Base-by-base conservation (phyloP, 2,888 invertebrate genomes). In the Oeneis ivallda region DNA sequence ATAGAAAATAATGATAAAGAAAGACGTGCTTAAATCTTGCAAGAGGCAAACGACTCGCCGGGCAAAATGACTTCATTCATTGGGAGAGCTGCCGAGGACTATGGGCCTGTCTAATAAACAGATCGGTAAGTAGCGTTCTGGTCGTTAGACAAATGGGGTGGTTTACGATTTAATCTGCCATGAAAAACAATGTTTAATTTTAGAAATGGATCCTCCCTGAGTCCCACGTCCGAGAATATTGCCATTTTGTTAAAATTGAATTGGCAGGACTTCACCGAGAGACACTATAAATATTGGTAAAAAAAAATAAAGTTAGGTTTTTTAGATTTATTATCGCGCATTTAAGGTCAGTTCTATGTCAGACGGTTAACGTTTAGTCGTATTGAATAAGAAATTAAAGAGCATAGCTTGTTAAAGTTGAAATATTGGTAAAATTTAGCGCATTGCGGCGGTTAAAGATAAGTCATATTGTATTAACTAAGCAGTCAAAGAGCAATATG, bases 31-130 rank as follows among this genome's bases (percentile, higher is more conserved):
- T 67, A 70, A 70, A 70, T 70, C 67, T 69, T 45, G 62, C 63
- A 58, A 72, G 74, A 79, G 78, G 79, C 76, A 78, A 83, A 79
- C 74, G 76, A 79, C 75, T 78, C 80, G 80, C 80, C 79, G 74
- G 79, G 82, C 83, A 82, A 83, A 85, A 86, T 77, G 76, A 76
- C 80, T 82, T 73, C 78, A 83, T 85, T 76, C 79, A 82, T 81
- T 79, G 75, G 68, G 72, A 53, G 70, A 63, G 59, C 54, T 39
- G 41, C 59, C 66, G 57, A 65, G 54, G 67, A 66, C 64, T 62
- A 70, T 65, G 72, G 72, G 64, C 68, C 70, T 54, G 66, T 65
- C 73, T 72, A 70, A 72, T 65, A 74, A 68, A 66, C 66, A 62
- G 56, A 19, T 15, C 11, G 3, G 41, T 58, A 60, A 66, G 56